phyloP scores from a whole-genome alignment of 64 coral and sea anemone genomes.

The Pocillopora verrucosa region DNA sequence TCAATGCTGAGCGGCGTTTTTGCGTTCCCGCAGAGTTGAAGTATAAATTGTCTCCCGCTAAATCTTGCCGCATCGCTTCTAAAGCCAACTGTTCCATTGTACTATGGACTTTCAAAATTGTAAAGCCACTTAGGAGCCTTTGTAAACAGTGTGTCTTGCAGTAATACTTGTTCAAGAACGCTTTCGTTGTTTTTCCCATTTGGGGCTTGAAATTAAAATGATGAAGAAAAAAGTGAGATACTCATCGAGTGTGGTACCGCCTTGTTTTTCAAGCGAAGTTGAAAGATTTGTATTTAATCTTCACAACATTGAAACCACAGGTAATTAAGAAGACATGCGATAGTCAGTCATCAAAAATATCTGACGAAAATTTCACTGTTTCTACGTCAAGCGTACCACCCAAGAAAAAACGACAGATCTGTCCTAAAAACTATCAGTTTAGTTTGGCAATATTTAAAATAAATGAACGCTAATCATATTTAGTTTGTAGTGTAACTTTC shows the following conservation, averaged over 20 bases:
- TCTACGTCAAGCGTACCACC: background rate
- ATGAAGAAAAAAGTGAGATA: background rate
- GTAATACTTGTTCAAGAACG: background rate
- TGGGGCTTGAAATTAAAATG: background rate
- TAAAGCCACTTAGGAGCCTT: slow-evolving; percentile 11
- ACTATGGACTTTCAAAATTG: background rate
- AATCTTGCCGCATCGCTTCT: background rate
- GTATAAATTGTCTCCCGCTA: slow-evolving; percentile 4
- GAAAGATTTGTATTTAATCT: background rate
- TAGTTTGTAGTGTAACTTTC: background rate
- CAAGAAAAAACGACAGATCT: background rate
- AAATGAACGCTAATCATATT: background rate
- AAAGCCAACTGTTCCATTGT: slow-evolving; percentile 26
- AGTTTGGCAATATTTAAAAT: no score
- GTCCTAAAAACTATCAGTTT: background rate
- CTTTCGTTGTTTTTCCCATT: background rate
- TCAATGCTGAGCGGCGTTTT: background rate
- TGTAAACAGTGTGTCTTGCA: slow-evolving; percentile 12
- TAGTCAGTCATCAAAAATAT: background rate
- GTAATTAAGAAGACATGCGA: background rate
- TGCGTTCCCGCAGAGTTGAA: slow-evolving; percentile 19
- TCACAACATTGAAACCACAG: slow-evolving; percentile 1
- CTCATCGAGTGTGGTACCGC: background rate
- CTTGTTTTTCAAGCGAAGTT: background rate
- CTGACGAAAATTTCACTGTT: background rate